Evolutionary conservation across 2,797 vertebrate genomes (phyloP).

Genomic region (Capromys pilorides): DNA sequence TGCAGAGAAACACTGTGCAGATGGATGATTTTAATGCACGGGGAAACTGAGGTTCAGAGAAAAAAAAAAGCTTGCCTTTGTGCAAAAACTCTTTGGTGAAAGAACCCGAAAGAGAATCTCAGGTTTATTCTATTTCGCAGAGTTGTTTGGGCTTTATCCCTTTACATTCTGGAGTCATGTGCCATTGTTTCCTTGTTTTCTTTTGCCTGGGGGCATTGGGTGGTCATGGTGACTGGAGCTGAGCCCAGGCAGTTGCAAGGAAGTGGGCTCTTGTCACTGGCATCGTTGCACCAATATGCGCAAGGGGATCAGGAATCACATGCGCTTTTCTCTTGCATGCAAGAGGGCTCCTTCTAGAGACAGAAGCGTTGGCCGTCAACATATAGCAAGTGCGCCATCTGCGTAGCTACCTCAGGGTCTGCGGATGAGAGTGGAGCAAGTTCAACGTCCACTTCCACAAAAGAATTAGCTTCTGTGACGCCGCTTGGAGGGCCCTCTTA

Average conservation of each 20-base stretch:
- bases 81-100: not conserved
- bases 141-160: not conserved
- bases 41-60: not conserved
- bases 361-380: too few relatives aligned
- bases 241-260: not conserved
- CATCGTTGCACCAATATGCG: not conserved
- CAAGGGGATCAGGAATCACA: not conserved
- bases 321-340: not conserved
- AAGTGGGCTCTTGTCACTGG: too few relatives aligned
- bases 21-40: not conserved
- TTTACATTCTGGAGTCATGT: not conserved
- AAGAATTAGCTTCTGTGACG: fast-evolving
- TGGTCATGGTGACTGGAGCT: not conserved
- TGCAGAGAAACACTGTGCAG: not conserved
- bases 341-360: not conserved
- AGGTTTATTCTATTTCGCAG: not conserved
- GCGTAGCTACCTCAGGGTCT: not conserved
- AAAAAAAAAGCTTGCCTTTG: not conserved
- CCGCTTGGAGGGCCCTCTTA: not conserved
- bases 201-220: fast-evolving
- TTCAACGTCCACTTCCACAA: fast-evolving
- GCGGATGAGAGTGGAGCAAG: fast-evolving
- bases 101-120: not conserved
- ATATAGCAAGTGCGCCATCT: fast-evolving
- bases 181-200: not conserved